Evolutionary conservation across 1,140 invertebrate genomes (phyloP).

Genomic region (Rhopalosiphum padi): DNA sequence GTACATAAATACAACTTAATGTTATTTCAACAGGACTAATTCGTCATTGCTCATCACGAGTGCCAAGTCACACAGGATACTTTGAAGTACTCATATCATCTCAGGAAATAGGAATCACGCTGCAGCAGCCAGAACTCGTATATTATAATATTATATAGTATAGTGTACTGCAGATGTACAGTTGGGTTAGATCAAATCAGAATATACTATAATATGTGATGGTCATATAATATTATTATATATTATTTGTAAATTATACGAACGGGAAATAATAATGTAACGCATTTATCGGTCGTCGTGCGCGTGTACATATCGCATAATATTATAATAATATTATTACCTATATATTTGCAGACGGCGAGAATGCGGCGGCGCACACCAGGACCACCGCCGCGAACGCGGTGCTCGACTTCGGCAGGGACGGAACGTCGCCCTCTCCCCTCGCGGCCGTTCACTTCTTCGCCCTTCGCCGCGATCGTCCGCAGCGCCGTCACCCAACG

Average conservation of each 20-base stretch:
- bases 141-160: background rate
- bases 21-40: no score
- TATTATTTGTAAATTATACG: no score
- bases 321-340: background rate
- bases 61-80: background rate
- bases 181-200: background rate
- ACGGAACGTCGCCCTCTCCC: background rate
- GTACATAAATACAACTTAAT: background rate
- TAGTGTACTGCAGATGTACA: no score
- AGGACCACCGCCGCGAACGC: background rate
- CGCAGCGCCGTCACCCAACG: no score
- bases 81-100: background rate
- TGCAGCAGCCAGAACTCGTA: background rate
- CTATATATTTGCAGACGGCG: background rate
- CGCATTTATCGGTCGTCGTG: background rate
- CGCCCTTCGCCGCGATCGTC: background rate
- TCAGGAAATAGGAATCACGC: background rate
- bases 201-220: background rate
- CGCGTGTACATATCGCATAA: background rate
- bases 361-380: background rate
- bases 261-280: background rate
- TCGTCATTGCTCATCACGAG: background rate
- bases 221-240: no score
- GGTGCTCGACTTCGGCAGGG: background rate
- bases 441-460: background rate